phyloP scores from a whole-genome alignment of 2,888 invertebrate species.

The Lomographa bimaculata region DNA sequence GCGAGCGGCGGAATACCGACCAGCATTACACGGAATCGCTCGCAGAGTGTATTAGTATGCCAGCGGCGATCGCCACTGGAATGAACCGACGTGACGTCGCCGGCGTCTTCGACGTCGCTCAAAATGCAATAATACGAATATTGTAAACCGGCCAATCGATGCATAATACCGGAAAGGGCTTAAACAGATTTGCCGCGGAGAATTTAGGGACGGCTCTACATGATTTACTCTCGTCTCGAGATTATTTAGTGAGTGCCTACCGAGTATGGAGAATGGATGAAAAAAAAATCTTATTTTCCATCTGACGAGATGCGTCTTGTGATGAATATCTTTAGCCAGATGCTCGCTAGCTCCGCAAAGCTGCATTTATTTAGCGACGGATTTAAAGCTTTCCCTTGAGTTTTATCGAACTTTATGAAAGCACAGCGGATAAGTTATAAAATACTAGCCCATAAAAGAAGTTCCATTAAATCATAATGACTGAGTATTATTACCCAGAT shows the following conservation, averaged over 20 bases:
- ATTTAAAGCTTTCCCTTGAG: slow-evolving; percentile 6
- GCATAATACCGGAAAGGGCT: slow-evolving; percentile 12
- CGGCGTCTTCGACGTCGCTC: slow-evolving; percentile 55
- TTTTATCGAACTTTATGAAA: slow-evolving; percentile 32
- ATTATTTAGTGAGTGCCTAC: background rate
- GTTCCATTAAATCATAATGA: slow-evolving; percentile 43
- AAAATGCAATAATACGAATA: slow-evolving; percentile 69
- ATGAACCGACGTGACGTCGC: slow-evolving; percentile 74
- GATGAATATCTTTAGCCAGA: slow-evolving; percentile 1
- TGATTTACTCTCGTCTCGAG: background rate
- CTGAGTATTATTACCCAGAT: slow-evolving; percentile 55
- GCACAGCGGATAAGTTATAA: slow-evolving; percentile 20
- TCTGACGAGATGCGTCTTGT: background rate
- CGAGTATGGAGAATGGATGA: background rate
- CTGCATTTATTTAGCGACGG: slow-evolving; percentile 1
- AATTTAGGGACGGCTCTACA: background rate
- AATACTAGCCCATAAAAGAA: slow-evolving; percentile 28
- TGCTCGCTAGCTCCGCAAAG: background rate
- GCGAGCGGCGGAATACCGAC: slow-evolving; percentile 53
- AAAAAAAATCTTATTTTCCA: background rate
- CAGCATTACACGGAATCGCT: slow-evolving; percentile 75
- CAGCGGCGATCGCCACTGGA: slow-evolving; percentile 68
- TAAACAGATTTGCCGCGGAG: slow-evolving; percentile 8
- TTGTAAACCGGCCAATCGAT: slow-evolving; percentile 43
- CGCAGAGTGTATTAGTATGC: slow-evolving; percentile 77